Evolutionary conservation across 35 echinoderm and acorn worm genomes (phyloP), one percentile per base, ranked within the genome.

Genomic region (Chiridota heheva): DNA sequence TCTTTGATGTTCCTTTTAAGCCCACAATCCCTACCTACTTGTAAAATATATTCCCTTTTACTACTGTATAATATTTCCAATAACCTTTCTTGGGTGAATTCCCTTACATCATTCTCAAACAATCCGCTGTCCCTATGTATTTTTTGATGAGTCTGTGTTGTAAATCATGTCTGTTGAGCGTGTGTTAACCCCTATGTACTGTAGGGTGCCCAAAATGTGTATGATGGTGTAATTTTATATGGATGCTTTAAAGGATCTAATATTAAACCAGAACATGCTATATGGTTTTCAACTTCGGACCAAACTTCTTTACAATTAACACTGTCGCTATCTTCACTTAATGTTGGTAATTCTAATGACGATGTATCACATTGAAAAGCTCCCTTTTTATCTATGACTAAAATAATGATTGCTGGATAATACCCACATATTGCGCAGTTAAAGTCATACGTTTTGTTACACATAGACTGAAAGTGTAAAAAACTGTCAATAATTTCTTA

Each of bases 1-100:
- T 76, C 35, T 39, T 35, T 7, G 17, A 18, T 3, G n/a, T 26
- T n/a, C 28, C 72, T 29, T 29, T 8, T 49, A 29, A 55, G 29
- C 32, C 42, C 72, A 34, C n/a, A 24, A 10, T 56, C 20, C 35
- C 46, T 35, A 8, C 72, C 42, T 16, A 76, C 46, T 17, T 76
- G 72, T 16, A n/a, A 55, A 33, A 76, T 39, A 28, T 76, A 76
- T 18, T 55, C 1, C 18, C 49, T 13, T 13, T 76, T 58, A 35
- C 72, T 76, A 13, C 72, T 30, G 29, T 76, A 32, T 29, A 57
- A 34, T 32, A 76, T 76, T 76, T 76, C 72, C 10, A 76, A 33
- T 6, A 76, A 49, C 27, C 72, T 8, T 29, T 76, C 72, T 32
- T 76, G 72, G 13, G 72, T 76, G 24, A 76, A 76, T 56, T 76